A percentile compares a stretch with the other conserved stretches of the same genome.
phyloP scores from a whole-genome alignment of 2,888 invertebrate genomes.

The Bellardia pandia region DNA sequence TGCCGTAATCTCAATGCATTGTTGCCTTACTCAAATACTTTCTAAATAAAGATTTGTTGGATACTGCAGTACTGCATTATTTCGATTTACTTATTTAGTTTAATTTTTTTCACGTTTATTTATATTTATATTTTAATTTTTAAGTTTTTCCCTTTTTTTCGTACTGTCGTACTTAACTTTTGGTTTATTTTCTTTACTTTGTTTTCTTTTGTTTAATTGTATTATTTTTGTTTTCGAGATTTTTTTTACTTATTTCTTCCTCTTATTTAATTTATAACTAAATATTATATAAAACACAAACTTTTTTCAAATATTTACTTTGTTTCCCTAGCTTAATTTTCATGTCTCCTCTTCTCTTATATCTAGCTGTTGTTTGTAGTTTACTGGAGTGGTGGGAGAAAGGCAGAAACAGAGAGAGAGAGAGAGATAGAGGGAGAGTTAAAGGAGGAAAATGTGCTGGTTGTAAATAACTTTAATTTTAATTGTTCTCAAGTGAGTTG shows the following conservation, averaged over 20 bases:
- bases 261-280: conserved; percentile 57
- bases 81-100: not conserved
- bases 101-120: conserved; percentile 26
- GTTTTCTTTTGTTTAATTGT: conserved; percentile 16
- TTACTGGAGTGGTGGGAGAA: not conserved
- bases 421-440: too few relatives aligned
- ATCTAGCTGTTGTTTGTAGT: conserved; percentile 10
- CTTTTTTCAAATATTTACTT: conserved; percentile 36
- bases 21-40: conserved; percentile 5
- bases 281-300: conserved; percentile 27
- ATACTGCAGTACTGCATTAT: conserved; percentile 1
- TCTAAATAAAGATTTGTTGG: not conserved
- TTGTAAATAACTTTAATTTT: conserved; percentile 70
- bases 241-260: not conserved
- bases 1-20: not conserved
- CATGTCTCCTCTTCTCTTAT: not conserved
- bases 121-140: not conserved
- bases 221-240: conserved; percentile 29
- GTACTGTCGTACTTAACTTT: conserved; percentile 47
- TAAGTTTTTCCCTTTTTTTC: not conserved
- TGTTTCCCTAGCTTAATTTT: conserved; percentile 24
- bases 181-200: conserved; percentile 48
- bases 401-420: not conserved
- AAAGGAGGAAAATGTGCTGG: conserved; percentile 14
- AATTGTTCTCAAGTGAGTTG: conserved; percentile 72